These are phyloP conservation scores for Syngnathoides biaculeatus DNA, from an alignment of 2,113 vertebrate genomes.

Conservation along the genomic window DNA sequence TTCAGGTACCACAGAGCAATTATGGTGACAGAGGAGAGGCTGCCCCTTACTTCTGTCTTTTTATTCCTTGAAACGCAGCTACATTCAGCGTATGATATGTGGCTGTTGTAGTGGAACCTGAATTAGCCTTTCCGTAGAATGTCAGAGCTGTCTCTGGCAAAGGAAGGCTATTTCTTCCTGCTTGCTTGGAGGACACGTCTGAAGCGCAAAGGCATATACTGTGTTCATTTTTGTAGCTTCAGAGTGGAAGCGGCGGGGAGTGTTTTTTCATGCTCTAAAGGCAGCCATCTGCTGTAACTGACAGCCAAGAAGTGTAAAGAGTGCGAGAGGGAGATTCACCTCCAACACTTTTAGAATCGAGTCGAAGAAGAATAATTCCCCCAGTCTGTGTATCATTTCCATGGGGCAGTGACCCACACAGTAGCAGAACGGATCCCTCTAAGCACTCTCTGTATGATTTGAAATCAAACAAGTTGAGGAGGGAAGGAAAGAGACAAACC, in stretches of 20 bases:
- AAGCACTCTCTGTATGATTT: conserved; percentile 47
- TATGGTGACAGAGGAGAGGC: conserved; percentile 33
- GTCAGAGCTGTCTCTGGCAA: conserved; percentile 41
- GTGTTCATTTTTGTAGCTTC: conserved; percentile 32
- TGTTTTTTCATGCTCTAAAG: conserved; percentile 54
- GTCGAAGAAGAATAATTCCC: conserved; percentile 38
- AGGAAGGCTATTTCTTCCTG: conserved; percentile 32
- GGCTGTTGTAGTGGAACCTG: conserved; percentile 29
- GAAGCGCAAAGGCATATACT: conserved; percentile 26
- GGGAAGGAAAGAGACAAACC: conserved; percentile 26
- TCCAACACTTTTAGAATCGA: conserved; percentile 47
- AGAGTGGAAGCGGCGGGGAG: conserved; percentile 19
- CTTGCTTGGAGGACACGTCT: conserved; percentile 37
- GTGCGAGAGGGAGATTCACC: conserved; percentile 31
- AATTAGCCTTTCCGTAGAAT: conserved; percentile 29
- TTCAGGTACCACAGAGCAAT: conserved; percentile 51
- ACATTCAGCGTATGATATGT: conserved; percentile 18
- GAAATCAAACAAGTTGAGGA: conserved; percentile 47
- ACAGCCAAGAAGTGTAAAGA: conserved; percentile 48
- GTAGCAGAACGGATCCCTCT: conserved; percentile 42
- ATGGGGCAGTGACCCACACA: conserved; percentile 55
- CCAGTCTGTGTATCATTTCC: conserved; percentile 48
- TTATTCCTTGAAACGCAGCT: conserved; percentile 17
- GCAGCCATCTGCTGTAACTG: conserved; percentile 54
- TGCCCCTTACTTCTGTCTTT: conserved; percentile 28